phyloP scores from a whole-genome alignment of 1,140 invertebrate genomes.

The Neotoxoptera formosana region DNA sequence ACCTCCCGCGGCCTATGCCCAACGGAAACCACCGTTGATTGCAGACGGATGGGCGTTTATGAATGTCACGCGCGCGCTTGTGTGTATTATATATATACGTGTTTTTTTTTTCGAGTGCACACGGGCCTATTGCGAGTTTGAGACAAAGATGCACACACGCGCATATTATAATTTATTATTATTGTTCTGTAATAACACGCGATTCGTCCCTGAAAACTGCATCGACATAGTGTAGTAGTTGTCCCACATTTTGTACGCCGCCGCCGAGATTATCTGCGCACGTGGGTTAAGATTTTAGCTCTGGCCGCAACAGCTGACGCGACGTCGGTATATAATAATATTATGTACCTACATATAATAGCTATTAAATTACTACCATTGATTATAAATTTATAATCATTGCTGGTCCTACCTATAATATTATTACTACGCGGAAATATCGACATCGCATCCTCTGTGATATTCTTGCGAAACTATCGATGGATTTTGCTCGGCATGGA shows the following conservation, averaged over 20 bases:
- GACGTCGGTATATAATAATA: background rate
- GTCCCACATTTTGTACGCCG: background rate
- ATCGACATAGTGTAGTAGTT: background rate
- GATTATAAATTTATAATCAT: too few species aligned
- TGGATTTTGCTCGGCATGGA: background rate
- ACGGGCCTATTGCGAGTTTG: background rate
- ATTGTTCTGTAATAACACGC: background rate
- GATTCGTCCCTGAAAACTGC: conserved; percentile 5
- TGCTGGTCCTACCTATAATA: background rate
- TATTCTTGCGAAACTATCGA: background rate
- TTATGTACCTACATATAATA: background rate
- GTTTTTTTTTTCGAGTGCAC: background rate
- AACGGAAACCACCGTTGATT: conserved; percentile 21
- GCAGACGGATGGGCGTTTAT: conserved; percentile 13
- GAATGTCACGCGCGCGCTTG: background rate
- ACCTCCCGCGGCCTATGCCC: background rate
- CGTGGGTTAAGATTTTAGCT: background rate
- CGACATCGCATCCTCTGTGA: background rate
- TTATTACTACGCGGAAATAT: background rate
- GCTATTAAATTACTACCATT: too few species aligned
- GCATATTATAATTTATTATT: background rate
- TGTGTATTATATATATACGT: background rate
- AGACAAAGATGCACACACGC: background rate
- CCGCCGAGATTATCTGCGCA: background rate
- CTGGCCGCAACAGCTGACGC: background rate